Evolutionary conservation across 2,797 vertebrate species (phyloP).

Genomic region (Rhynchonycteris naso): DNA sequence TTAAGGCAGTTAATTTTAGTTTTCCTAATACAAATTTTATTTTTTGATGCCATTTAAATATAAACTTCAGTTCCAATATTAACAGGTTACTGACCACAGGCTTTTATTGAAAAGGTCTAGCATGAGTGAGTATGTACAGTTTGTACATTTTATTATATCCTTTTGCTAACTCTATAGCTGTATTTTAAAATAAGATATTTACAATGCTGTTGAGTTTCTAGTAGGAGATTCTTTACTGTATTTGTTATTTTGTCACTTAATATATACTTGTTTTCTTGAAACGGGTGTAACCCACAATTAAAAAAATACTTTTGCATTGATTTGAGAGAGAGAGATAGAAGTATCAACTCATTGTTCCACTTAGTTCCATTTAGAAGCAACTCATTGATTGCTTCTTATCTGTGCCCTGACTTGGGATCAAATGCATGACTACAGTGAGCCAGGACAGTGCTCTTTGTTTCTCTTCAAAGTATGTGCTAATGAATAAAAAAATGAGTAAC

Average conservation of each 20-base stretch:
- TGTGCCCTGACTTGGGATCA: no score
- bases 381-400: no score
- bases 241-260: background rate
- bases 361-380: background rate
- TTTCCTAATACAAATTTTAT: constrained; percentile 57
- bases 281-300: background rate
- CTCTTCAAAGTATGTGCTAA: background rate
- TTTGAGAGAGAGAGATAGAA: no score
- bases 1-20: constrained; percentile 70
- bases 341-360: background rate
- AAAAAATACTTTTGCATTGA: background rate
- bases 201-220: background rate
- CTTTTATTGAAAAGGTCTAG: background rate
- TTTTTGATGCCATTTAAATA: constrained; percentile 63
- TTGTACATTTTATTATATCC: background rate
- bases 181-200: constrained; percentile 45
- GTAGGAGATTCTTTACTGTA: background rate
- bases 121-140: background rate
- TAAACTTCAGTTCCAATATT: constrained; percentile 51
- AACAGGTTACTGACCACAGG: constrained; percentile 18
- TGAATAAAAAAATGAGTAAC: background rate
- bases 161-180: background rate
- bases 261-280: constrained; percentile 29
- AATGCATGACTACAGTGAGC: no score
- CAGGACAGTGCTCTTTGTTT: background rate